A percentile compares a stretch with the other conserved stretches of the same genome.
These are phyloP conservation scores for Neocloeon triangulifer DNA, from an alignment of 1,140 invertebrate species.

Conservation along the genomic window DNA sequence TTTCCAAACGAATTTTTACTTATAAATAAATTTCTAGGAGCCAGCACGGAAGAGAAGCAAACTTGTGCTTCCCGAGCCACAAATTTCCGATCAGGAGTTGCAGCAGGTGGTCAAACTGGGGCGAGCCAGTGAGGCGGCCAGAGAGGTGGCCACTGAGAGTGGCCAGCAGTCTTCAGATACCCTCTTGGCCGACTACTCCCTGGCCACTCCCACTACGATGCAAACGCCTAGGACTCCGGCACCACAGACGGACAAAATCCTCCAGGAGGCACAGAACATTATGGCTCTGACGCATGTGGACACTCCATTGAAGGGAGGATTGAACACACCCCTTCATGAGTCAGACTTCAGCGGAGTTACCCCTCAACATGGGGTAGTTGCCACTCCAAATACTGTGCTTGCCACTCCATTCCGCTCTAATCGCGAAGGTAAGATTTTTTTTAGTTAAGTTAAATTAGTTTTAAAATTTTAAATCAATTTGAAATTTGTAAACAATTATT, in stretches of 20 bases:
- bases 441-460: conserved; percentile 1
- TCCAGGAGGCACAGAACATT: conserved; percentile 92
- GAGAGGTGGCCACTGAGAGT: conserved; percentile 72
- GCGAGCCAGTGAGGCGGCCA: conserved; percentile 77
- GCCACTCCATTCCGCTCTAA: conserved; percentile 70
- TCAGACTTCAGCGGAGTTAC: conserved; percentile 68
- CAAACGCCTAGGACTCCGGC: conserved; percentile 77
- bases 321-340: conserved; percentile 81
- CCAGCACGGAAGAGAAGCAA: conserved; percentile 87
- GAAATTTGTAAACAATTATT: neutral
- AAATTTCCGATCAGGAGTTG: conserved; percentile 83
- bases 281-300: conserved; percentile 95
- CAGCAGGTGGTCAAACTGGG: conserved; percentile 94
- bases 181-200: conserved; percentile 75
- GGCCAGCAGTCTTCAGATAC: conserved; percentile 58
- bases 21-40: too few relatives aligned
- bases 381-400: conserved; percentile 89
- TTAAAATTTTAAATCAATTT: too few relatives aligned
- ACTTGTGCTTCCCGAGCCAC: conserved; percentile 84
- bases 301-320: conserved; percentile 86
- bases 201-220: conserved; percentile 42
- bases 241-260: conserved; percentile 37
- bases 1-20: too few relatives aligned
- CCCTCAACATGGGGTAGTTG: conserved; percentile 43
- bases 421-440: conserved; percentile 15